These are phyloP conservation scores for Lasioglossum vierecki DNA, from an alignment of 2,888 invertebrate species.

Conservation along the genomic window DNA sequence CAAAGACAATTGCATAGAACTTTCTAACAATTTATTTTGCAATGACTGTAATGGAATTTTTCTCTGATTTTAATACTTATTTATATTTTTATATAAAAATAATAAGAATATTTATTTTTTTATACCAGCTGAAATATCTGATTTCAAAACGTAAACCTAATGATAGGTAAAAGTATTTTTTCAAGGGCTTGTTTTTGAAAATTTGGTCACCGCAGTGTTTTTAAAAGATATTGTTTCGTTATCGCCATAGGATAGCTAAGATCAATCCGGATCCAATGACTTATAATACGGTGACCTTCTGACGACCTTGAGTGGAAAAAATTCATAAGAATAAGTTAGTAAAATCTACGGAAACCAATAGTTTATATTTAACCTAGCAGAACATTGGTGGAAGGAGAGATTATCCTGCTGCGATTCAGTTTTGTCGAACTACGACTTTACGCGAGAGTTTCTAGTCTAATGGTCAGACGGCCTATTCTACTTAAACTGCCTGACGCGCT, in stretches of 20 bases:
- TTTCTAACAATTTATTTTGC: neutral
- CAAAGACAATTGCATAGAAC: neutral
- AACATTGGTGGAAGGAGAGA: neutral
- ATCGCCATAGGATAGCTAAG: neutral
- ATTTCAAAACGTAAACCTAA: neutral
- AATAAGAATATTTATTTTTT: neutral
- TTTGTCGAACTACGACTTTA: neutral
- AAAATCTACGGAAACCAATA: neutral
- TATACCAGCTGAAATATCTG: neutral
- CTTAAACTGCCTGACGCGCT: neutral
- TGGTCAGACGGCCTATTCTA: neutral
- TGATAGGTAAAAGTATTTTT: neutral
- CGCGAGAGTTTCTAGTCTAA: neutral
- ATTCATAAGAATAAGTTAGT: neutral
- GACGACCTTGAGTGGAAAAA: neutral
- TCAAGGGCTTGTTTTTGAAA: neutral
- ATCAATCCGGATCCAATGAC: neutral
- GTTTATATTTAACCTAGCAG: neutral
- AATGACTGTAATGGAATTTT: neutral
- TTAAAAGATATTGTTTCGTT: neutral
- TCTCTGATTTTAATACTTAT: neutral
- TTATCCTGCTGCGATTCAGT: neutral
- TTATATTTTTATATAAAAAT: neutral
- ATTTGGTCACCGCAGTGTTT: neutral
- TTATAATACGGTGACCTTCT: neutral